Evolutionary conservation across 2,113 vertebrate genomes (phyloP).

Genomic region (Drymodes brunneopygia): DNA sequence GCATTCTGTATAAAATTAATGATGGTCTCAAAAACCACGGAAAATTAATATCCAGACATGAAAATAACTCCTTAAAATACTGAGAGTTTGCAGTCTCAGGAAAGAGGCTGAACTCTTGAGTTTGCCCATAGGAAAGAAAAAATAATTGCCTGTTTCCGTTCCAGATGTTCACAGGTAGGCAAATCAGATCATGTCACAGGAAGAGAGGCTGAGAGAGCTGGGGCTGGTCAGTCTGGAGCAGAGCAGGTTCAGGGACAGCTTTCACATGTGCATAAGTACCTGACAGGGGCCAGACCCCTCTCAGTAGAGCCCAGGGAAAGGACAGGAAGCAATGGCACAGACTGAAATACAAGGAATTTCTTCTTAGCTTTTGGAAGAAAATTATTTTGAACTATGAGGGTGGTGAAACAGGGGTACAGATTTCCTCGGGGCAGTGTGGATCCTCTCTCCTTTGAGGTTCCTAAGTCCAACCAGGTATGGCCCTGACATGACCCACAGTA

Average conservation of each 20-base stretch:
- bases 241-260: not conserved
- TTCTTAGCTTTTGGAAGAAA: not conserved
- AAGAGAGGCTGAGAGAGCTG: not conserved
- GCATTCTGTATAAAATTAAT: not conserved
- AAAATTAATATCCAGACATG: not conserved
- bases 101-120: not conserved
- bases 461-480: not conserved
- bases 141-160: not conserved
- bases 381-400: not conserved
- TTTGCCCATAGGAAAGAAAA: not conserved
- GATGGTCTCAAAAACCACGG: not conserved
- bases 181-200: not conserved
- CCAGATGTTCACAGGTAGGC: not conserved
- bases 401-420: not conserved
- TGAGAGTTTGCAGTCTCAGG: not conserved
- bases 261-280: rapidly evolving
- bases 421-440: not conserved
- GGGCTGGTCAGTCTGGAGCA: not conserved
- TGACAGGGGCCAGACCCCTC: not conserved
- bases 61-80: not conserved
- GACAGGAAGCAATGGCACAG: not conserved
- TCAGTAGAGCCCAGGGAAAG: not conserved
- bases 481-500: not conserved
- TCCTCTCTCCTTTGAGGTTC: not conserved
- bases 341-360: not conserved